Evolutionary conservation across 2,888 invertebrate genomes (phyloP).

Genomic region (Netelia virgata): DNA sequence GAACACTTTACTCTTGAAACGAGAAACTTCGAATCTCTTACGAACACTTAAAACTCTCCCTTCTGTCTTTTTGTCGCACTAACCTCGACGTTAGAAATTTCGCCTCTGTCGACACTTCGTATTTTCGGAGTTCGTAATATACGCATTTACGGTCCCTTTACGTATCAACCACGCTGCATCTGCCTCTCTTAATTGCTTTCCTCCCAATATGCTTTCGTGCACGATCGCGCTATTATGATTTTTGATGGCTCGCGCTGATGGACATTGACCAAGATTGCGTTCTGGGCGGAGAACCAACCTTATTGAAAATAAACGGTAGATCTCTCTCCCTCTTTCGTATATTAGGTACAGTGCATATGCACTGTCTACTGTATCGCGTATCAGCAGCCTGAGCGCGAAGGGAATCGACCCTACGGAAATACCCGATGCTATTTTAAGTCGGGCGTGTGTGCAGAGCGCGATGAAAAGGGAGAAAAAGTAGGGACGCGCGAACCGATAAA

Average conservation of each 20-base stretch:
- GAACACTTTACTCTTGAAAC: too few species aligned
- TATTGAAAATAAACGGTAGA: conserved; percentile 58
- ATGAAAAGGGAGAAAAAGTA: conserved; percentile 16
- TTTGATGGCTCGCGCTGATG: conserved; percentile 51
- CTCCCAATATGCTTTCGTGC: conserved; percentile 10
- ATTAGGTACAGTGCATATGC: conserved; percentile 11
- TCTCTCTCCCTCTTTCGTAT: conserved; percentile 6
- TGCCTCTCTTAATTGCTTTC: conserved; percentile 11
- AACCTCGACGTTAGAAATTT: not conserved
- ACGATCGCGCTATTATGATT: not conserved
- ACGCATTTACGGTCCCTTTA: not conserved
- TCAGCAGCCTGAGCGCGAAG: conserved; percentile 54
- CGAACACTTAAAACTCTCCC: too few species aligned
- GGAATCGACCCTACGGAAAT: conserved; percentile 67
- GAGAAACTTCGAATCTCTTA: too few species aligned
- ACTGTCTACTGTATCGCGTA: conserved; percentile 49
- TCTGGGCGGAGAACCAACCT: not conserved
- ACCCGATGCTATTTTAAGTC: conserved; percentile 61
- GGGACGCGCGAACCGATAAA: conserved; percentile 3
- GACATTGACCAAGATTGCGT: conserved; percentile 53
- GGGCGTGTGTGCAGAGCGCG: not conserved
- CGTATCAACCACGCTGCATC: not conserved
- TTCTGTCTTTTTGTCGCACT: too few species aligned
- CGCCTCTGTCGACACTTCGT: not conserved
- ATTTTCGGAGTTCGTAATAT: not conserved